phyloP scores from a whole-genome alignment of 2,888 invertebrate species.

The Oeneis ivallda region DNA sequence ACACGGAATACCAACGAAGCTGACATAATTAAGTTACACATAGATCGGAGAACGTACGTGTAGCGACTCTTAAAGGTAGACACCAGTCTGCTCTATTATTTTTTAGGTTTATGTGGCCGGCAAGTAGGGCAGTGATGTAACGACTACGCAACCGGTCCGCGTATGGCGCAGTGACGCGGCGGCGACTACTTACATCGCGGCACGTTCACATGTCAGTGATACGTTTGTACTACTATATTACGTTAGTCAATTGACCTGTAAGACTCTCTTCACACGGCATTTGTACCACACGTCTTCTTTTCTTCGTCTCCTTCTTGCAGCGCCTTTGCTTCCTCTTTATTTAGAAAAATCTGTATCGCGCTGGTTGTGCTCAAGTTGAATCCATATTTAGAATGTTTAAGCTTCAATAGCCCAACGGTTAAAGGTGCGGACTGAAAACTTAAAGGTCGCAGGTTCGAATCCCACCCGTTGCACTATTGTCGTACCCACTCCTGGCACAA shows the following conservation, averaged over 20 bases:
- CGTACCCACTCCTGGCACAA: too few species aligned
- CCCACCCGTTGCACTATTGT: too few species aligned
- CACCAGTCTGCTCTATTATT: conserved; percentile 5
- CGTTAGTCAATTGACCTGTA: conserved; percentile 2
- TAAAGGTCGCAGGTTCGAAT: too few species aligned
- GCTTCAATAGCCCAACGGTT: too few species aligned
- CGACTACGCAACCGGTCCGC: conserved; percentile 35
- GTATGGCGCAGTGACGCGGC: not conserved
- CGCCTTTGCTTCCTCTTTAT: too few species aligned
- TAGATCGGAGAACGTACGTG: not conserved
- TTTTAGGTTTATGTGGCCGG: conserved; percentile 20
- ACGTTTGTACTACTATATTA: too few species aligned
- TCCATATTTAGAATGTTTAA: too few species aligned
- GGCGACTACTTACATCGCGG: conserved; percentile 15
- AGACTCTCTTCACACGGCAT: not conserved
- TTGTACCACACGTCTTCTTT: too few species aligned
- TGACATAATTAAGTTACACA: not conserved
- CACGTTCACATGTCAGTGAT: conserved; percentile 47
- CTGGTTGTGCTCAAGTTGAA: too few species aligned
- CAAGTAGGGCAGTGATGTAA: conserved; percentile 66
- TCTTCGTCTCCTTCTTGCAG: too few species aligned
- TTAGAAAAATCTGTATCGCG: too few species aligned
- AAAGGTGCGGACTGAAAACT: too few species aligned
- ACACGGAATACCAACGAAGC: not conserved
- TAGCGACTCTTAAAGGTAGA: not conserved